Conservation (phyloP, 2,113 vertebrate genomes). For the Myotis lucifugus region DNA sequence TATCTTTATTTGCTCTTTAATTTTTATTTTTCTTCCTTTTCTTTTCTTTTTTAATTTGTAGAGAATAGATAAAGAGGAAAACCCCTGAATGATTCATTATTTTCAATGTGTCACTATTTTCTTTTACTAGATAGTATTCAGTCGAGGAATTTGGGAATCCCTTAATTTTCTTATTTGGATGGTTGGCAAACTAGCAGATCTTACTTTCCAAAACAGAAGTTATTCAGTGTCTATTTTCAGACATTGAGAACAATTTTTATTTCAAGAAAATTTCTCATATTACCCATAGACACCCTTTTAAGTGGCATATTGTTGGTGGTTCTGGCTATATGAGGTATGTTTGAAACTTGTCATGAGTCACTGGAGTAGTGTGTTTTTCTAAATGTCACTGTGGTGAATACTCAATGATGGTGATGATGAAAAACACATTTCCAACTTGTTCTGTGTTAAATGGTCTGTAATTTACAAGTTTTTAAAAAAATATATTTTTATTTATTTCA, state of each 20-base stretch:
- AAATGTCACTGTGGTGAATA: neutral
- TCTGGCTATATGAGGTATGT: neutral
- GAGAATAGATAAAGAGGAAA: neutral
- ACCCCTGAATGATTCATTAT: neutral
- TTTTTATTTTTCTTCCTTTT: neutral
- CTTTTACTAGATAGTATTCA: neutral
- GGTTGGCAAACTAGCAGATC: neutral
- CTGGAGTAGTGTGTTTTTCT: neutral
- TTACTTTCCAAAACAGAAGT: neutral
- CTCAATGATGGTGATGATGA: too few relatives aligned
- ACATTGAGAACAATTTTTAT: neutral
- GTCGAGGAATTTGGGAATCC: neutral
- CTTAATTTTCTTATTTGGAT: neutral
- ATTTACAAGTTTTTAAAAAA: neutral
- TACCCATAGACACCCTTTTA: neutral
- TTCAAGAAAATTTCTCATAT: neutral
- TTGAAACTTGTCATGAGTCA: neutral
- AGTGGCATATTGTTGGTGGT: accelerated
- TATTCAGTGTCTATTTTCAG: neutral
- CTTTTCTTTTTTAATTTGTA: neutral
- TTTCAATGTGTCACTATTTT: neutral
- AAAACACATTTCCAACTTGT: neutral
- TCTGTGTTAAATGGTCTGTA: neutral
- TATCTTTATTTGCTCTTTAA: neutral
- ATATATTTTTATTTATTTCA: too few relatives aligned